Evolutionary conservation across 2,797 vertebrate genomes (phyloP).

Genomic region (Acrossocheilus wenchowensis): DNA sequence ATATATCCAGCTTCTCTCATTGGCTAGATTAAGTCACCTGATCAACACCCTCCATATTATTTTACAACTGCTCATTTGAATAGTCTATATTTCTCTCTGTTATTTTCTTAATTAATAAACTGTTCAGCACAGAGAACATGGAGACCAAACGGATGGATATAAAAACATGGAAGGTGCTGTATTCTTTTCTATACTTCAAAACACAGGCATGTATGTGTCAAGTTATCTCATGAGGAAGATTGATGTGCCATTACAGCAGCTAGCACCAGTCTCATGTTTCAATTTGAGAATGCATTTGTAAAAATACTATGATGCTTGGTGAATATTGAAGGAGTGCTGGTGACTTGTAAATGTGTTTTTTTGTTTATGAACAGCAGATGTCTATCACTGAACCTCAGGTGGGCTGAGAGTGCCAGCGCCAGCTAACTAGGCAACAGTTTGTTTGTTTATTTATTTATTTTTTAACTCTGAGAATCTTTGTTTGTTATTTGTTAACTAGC

Average conservation of each 20-base stretch:
- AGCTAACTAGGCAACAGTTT: slow-evolving; percentile 66
- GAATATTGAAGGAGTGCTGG: slow-evolving; percentile 63
- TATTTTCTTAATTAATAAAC: neutral
- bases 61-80: neutral
- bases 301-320: slow-evolving; percentile 25
- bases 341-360: slow-evolving; percentile 56
- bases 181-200: neutral
- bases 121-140: neutral
- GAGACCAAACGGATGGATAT: neutral
- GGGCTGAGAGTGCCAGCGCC: slow-evolving; percentile 70
- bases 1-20: neutral
- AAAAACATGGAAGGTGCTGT: neutral
- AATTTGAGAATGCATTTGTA: neutral
- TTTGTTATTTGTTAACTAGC: slow-evolving; percentile 48
- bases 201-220: neutral
- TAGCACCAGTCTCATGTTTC: neutral
- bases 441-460: neutral
- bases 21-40: neutral
- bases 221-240: neutral
- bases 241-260: neutral
- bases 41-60: neutral
- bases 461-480: slow-evolving; percentile 36
- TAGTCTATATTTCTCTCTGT: neutral
- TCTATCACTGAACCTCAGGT: slow-evolving; percentile 66
- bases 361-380: slow-evolving; percentile 64